phyloP scores from a whole-genome alignment of 2,797 vertebrate species.

The Coregonus sp. region DNA sequence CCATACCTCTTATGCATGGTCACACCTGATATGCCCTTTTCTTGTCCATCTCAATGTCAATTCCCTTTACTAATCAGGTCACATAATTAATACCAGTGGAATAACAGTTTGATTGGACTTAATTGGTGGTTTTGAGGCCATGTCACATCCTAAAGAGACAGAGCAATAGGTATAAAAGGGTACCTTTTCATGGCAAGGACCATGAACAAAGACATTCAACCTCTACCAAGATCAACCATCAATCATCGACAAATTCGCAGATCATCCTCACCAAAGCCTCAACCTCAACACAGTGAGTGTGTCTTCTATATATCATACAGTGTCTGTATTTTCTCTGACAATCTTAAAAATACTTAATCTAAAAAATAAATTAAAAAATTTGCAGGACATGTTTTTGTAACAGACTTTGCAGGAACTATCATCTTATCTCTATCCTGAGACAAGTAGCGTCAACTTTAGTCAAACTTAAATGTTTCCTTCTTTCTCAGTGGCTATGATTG shows the following conservation, averaged over 20 bases:
- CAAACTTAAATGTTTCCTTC: background rate
- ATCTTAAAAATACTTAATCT: background rate
- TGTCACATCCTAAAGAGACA: slow-evolving; percentile 30
- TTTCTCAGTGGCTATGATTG: slow-evolving; percentile 66
- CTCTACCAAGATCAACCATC: background rate
- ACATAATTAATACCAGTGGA: slow-evolving; percentile 42
- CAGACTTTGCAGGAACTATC: background rate
- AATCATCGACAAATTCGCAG: slow-evolving; percentile 11
- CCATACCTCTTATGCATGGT: slow-evolving; percentile 43
- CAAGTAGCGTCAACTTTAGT: background rate
- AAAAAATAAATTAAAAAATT: background rate
- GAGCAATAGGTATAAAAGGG: slow-evolving; percentile 43
- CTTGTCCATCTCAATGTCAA: slow-evolving; percentile 19
- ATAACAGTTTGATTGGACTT: slow-evolving; percentile 35
- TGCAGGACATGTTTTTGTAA: background rate
- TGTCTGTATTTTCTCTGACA: background rate
- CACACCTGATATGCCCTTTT: slow-evolving; percentile 31
- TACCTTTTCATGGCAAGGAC: background rate
- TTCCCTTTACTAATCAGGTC: slow-evolving; percentile 37
- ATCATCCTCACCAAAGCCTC: slow-evolving; percentile 5
- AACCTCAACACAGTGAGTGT: slow-evolving; percentile 36
- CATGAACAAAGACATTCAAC: slow-evolving; percentile 15
- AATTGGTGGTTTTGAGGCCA: slow-evolving; percentile 30
- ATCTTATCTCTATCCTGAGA: background rate
- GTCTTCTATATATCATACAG: background rate